These are phyloP conservation scores for Plestiodon gilberti DNA, from an alignment of 2,113 vertebrate species.

Conservation along the genomic window DNA sequence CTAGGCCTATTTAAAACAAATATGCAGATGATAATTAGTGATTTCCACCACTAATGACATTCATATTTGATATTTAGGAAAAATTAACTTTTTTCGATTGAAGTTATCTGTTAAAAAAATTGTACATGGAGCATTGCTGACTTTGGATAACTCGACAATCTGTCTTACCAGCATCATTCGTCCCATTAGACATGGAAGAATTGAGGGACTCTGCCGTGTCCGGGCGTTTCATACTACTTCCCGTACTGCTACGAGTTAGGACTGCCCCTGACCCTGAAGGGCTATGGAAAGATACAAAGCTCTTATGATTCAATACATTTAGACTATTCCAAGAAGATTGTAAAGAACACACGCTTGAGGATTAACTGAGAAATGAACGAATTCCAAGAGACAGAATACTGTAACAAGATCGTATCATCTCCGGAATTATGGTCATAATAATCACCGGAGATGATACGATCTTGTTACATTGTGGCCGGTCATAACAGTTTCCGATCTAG, in stretches of 20 bases:
- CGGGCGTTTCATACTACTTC: slow-evolving; percentile 87
- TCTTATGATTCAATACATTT: not conserved
- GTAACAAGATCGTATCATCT: too few species aligned
- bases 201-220: slow-evolving; percentile 94
- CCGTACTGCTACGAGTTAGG: slow-evolving; percentile 83
- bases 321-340: slow-evolving; percentile 5
- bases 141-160: not conserved
- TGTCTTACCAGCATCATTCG: slow-evolving; percentile 89
- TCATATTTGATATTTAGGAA: not conserved
- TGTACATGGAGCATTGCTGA: not conserved
- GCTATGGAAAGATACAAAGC: slow-evolving; percentile 62
- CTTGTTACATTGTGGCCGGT: too few species aligned
- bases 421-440: too few species aligned
- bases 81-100: not conserved
- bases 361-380: not conserved
- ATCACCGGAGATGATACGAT: too few species aligned
- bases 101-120: not conserved
- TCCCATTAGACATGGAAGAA: slow-evolving; percentile 97
- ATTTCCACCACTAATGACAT: not conserved
- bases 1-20: not conserved
- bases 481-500: too few species aligned
- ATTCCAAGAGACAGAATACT: not conserved
- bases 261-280: slow-evolving; percentile 83
- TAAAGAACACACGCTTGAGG: not conserved
- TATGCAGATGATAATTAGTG: not conserved